phyloP scores from a whole-genome alignment of 1,140 invertebrate genomes.

The Wiebesia pumilae region DNA sequence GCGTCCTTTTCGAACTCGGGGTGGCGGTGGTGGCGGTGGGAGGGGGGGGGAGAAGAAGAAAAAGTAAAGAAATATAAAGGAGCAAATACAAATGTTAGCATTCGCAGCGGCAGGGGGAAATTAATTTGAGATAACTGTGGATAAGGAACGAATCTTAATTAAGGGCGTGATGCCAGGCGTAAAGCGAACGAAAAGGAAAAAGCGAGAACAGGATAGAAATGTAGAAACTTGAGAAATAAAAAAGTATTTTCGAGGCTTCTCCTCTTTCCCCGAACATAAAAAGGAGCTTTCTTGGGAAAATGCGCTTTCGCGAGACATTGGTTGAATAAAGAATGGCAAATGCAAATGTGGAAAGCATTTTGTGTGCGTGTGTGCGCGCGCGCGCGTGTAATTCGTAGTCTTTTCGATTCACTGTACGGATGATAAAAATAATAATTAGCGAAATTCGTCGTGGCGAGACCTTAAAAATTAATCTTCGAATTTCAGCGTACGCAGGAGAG shows the following conservation, averaged over 20 bases:
- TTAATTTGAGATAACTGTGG: constrained; percentile 13
- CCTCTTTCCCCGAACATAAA: neutral
- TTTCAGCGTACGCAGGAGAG: too few species aligned
- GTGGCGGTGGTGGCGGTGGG: too few species aligned
- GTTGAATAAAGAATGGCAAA: neutral
- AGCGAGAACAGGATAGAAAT: neutral
- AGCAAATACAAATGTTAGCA: neutral
- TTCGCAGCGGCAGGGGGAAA: neutral
- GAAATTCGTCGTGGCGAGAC: neutral
- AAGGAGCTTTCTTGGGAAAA: neutral
- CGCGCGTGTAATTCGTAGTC: neutral
- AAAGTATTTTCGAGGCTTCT: constrained; percentile 4
- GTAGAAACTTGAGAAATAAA: neutral
- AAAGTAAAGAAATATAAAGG: neutral
- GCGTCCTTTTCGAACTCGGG: neutral
- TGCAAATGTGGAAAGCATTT: neutral
- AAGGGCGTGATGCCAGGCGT: neutral
- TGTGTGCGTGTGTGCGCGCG: too few species aligned
- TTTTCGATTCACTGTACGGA: neutral
- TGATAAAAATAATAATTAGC: neutral
- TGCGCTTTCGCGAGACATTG: neutral
- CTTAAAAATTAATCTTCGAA: too few species aligned
- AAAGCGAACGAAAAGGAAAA: neutral
- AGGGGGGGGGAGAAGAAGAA: neutral
- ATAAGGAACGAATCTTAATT: constrained; percentile 34